Evolutionary conservation across 2,797 vertebrate species (phyloP).

Genomic region (Nannoperca australis): DNA sequence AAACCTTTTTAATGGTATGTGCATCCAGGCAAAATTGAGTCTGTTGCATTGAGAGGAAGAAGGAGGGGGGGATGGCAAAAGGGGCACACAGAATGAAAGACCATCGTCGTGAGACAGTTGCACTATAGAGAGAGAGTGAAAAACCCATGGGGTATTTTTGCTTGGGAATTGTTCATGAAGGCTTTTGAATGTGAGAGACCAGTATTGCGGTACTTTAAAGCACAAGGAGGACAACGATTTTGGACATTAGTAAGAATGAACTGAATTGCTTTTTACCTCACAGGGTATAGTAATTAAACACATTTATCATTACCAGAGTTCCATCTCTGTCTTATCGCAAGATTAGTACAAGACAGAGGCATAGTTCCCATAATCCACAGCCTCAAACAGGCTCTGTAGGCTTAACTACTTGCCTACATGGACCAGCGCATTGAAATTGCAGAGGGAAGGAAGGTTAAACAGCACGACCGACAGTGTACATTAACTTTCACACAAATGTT

Average conservation of each 20-base stretch:
- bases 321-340: constrained; percentile 2
- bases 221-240: constrained; percentile 8
- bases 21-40: constrained; percentile 32
- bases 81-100: constrained; percentile 20
- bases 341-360: constrained; percentile 10
- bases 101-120: constrained; percentile 22
- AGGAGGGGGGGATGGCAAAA: constrained; percentile 16
- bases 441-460: background rate
- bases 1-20: constrained; percentile 25
- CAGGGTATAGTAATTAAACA: constrained; percentile 38
- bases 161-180: constrained; percentile 18
- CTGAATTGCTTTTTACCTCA: constrained; percentile 16
- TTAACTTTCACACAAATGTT: background rate
- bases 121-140: background rate
- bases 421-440: background rate
- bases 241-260: constrained; percentile 3
- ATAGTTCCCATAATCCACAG: background rate
- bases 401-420: background rate
- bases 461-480: background rate
- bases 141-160: background rate
- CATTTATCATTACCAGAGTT: constrained; percentile 44
- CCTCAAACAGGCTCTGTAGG: background rate
- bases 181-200: constrained; percentile 16
- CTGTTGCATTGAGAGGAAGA: constrained; percentile 15
- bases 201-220: constrained; percentile 3